These are phyloP conservation scores for Sus scrofa DNA, from an alignment of 2,113 vertebrate species.

Conservation along the genomic window DNA sequence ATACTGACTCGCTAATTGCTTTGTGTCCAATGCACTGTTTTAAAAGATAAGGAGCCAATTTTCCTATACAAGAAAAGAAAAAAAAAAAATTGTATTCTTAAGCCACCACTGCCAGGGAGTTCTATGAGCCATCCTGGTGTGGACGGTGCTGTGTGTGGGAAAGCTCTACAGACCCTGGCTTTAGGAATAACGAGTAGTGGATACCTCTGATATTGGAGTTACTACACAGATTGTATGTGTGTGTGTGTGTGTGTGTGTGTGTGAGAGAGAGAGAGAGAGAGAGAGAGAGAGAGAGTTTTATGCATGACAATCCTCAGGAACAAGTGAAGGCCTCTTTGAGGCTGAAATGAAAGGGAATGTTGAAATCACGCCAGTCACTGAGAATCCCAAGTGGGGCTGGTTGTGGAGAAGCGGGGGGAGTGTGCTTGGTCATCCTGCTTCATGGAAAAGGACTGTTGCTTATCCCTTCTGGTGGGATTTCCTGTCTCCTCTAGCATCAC, in stretches of 20 bases:
- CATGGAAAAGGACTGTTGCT: neutral
- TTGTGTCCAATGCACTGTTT: neutral
- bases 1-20: constrained; percentile 12
- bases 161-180: neutral
- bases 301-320: neutral
- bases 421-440: neutral
- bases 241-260: neutral
- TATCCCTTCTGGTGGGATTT: neutral
- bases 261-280: neutral
- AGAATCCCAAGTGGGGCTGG: neutral
- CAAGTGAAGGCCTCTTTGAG: neutral
- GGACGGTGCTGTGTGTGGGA: neutral
- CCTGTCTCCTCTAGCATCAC: neutral
- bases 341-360: neutral
- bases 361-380: neutral
- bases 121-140: neutral
- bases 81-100: neutral
- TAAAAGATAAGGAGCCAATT: constrained; percentile 45
- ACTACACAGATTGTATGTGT: neutral
- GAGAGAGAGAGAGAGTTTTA: neutral
- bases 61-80: constrained; percentile 11
- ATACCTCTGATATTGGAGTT: neutral
- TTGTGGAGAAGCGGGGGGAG: neutral
- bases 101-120: neutral
- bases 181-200: too few species aligned